Evolutionary conservation across 64 coral and sea anemone genomes (phyloP), one percentile per base, ranked within the genome.

Genomic region (Porites lutea): DNA sequence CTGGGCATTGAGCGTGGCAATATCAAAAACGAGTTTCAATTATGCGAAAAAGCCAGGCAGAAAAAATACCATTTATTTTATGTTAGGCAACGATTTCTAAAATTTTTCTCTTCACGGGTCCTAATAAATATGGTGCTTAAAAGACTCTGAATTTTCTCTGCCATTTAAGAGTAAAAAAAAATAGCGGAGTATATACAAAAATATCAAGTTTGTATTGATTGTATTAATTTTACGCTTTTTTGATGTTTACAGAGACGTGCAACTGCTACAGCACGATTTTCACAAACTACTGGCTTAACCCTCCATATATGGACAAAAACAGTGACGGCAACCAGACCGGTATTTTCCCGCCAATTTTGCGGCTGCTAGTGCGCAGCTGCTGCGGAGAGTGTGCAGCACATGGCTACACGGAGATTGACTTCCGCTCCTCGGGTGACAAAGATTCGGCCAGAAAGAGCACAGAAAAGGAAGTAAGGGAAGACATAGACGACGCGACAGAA

Each of bases 261-360:
- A 95, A 90, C 46, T 98, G 96, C 88, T 91, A 95, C 67, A 86
- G 57, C 12, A 89, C 47, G 1, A 47, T 98, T 76, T 77, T 92
- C 65, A 98, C 90, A 51, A 98, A 95, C 75, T 98, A 91, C 90
- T 98, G 96, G 96, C 3, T 79, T 0, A 92, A 93, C 66, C 90
- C 88, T 10, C 96, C 96, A 59, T 98, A 98, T 45, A 90, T 79
- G 70, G 77, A 48, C 5, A 71, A 83, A 70, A n/a, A 13, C 48
- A 23, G 52, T 0, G 57, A 72, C 13, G 79, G 68, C 61, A 95
- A 93, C 10, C 43, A 52, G 7, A 87, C 27, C 49, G 96, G 96
- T 13, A 98, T 98, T 52, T 95, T 98, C 62, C 93, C 93, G 21
- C 79, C 52, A 77, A 91, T 96, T 61, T 57, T 98, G 16, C 74